Percentiles rank a stretch among this genome's conserved stretches.
phyloP scores from a whole-genome alignment of 1,140 invertebrate species.

The Drosophila sucinea region DNA sequence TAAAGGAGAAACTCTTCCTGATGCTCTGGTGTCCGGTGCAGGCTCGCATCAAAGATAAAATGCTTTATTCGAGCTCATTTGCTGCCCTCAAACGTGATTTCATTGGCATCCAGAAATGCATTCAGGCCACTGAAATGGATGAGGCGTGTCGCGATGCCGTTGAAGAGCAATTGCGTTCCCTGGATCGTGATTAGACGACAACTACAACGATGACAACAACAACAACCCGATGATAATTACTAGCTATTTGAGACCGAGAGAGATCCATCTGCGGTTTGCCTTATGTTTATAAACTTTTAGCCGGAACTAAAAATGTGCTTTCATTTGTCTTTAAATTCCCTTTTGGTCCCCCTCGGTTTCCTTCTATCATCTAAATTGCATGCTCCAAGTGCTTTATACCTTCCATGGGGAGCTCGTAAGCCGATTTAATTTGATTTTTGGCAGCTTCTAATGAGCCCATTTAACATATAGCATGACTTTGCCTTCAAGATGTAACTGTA shows the following conservation, averaged over 20 bases:
- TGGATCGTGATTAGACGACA: constrained; percentile 39
- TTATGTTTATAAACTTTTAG: constrained; percentile 5
- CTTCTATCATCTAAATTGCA: constrained; percentile 1
- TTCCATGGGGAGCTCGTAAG: constrained; percentile 4
- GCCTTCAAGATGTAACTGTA: constrained; percentile 40
- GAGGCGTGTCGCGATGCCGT: constrained; percentile 37
- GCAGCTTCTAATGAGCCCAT: constrained; percentile 62
- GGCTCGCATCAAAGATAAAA: constrained; percentile 57
- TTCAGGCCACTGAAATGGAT: constrained; percentile 58
- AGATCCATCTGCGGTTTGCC: no score
- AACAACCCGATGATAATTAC: no score
- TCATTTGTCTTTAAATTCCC: neutral
- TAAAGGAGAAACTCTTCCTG: constrained; percentile 57
- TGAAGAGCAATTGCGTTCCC: constrained; percentile 44
- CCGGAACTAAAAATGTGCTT: neutral
- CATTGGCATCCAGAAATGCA: constrained; percentile 47
- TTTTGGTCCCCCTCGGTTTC: neutral
- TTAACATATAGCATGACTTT: constrained; percentile 60
- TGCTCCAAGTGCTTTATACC: neutral
- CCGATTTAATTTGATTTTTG: constrained; percentile 63
- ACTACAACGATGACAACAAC: no score
- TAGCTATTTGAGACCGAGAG: no score
- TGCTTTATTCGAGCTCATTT: constrained; percentile 63
- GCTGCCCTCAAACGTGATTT: constrained; percentile 42
- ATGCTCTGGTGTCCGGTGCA: constrained; percentile 58